Conservation (phyloP, 1,140 invertebrate genomes). For the Apolygus lucorum region DNA sequence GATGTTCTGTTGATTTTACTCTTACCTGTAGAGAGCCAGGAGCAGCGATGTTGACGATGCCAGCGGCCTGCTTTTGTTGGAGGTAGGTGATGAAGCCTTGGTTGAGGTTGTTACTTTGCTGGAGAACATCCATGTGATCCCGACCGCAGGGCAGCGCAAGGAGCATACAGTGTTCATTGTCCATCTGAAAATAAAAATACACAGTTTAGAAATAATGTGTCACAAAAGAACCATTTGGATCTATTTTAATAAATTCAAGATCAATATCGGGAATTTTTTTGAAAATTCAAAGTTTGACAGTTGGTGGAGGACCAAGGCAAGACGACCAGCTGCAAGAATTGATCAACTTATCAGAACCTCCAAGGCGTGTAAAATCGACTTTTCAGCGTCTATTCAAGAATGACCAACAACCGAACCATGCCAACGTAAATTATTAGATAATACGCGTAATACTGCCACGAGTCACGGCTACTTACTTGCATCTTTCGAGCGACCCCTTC, state of each 20-base stretch:
- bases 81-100: constrained; percentile 93
- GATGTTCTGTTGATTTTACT: too few relatives aligned
- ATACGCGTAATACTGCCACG: not conserved
- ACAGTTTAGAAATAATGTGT: not conserved
- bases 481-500: constrained; percentile 92
- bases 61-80: constrained; percentile 91
- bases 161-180: constrained; percentile 92
- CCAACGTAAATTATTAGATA: not conserved
- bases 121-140: constrained; percentile 82
- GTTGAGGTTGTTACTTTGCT: constrained; percentile 83
- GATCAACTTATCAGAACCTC: too few relatives aligned
- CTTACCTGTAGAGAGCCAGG: constrained; percentile 71
- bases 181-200: constrained; percentile 54
- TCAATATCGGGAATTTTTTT: too few relatives aligned
- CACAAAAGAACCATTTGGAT: too few relatives aligned
- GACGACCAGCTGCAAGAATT: too few relatives aligned
- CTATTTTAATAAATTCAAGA: too few relatives aligned
- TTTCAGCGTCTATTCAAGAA: too few relatives aligned
- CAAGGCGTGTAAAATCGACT: too few relatives aligned
- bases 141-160: constrained; percentile 89
- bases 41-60: constrained; percentile 90
- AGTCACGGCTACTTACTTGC: constrained; percentile 59
- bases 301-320: too few relatives aligned
- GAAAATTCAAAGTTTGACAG: too few relatives aligned
- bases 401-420: too few relatives aligned